These are phyloP conservation scores for Centruroides sculpturatus DNA, from an alignment of 1,140 invertebrate species.

Conservation along the genomic window DNA sequence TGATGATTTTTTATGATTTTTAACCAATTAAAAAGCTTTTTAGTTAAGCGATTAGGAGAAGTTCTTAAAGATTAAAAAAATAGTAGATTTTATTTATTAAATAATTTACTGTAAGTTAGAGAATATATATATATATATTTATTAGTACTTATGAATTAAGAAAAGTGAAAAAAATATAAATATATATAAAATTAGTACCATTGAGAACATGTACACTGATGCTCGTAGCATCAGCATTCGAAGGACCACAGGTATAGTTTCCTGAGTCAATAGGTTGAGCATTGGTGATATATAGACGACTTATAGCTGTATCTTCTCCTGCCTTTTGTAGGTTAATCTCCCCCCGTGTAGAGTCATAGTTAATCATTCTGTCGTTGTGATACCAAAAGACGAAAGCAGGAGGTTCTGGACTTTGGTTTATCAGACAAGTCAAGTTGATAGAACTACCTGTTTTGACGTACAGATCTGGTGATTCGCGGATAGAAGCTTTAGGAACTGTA, in stretches of 20 bases:
- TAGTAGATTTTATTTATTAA: too few species aligned
- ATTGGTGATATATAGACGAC: slow-evolving; percentile 31
- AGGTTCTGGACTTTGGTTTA: slow-evolving; percentile 77
- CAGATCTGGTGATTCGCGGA: slow-evolving; percentile 72
- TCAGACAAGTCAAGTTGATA: slow-evolving; percentile 84
- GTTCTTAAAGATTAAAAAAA: too few species aligned
- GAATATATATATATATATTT: too few species aligned
- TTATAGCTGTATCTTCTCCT: slow-evolving; percentile 36
- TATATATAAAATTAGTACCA: slow-evolving; percentile 38
- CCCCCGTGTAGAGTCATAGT: slow-evolving; percentile 18
- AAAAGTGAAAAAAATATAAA: too few species aligned
- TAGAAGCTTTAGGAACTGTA: slow-evolving; percentile 73
- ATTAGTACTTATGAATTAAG: too few species aligned
- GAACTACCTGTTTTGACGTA: slow-evolving; percentile 81
- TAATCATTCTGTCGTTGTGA: slow-evolving; percentile 35
- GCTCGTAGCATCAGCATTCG: slow-evolving; percentile 55
- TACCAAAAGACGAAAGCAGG: slow-evolving; percentile 85
- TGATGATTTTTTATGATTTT: too few species aligned
- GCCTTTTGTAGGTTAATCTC: slow-evolving; percentile 13
- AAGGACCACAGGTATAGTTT: slow-evolving; percentile 74
- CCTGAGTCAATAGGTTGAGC: slow-evolving; percentile 58
- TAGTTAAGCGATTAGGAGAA: too few species aligned
- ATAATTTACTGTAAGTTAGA: too few species aligned
- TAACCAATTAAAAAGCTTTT: too few species aligned
- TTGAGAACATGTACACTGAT: slow-evolving; percentile 67